A percentile compares a stretch with the other conserved stretches of the same genome.
Conservation (phyloP, 2,113 vertebrate genomes). For the Diadophis punctatus region DNA sequence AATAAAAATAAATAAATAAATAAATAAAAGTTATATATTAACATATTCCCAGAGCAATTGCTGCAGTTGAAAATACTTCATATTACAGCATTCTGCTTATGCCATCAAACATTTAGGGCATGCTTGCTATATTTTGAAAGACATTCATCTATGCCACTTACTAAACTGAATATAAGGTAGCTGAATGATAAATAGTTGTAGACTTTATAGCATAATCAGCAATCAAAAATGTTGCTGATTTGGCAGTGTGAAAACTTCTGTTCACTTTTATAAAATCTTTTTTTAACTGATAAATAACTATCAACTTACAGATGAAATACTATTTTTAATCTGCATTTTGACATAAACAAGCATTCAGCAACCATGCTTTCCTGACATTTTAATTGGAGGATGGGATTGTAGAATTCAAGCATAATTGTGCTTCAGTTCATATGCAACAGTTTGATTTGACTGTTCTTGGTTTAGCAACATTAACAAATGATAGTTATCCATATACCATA, state of each 20-base stretch:
- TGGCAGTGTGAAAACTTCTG: neutral
- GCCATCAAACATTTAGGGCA: conserved; percentile 3
- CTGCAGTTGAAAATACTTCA: conserved; percentile 18
- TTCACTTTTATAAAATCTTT: neutral
- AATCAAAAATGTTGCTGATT: conserved; percentile 11
- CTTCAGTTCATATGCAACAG: neutral
- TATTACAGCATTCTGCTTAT: conserved; percentile 42
- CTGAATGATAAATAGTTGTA: conserved; percentile 15
- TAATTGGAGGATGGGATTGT: neutral
- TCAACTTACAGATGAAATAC: neutral
- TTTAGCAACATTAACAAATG: neutral
- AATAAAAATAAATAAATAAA: no score
- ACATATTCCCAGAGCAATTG: conserved; percentile 19
- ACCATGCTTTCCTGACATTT: neutral
- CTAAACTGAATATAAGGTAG: neutral
- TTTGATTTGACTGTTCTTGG: neutral
- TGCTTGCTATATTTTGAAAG: neutral
- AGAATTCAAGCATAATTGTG: neutral
- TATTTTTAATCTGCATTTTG: neutral
- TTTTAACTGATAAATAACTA: neutral
- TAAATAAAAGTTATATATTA: neutral
- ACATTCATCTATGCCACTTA: neutral
- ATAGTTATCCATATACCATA: neutral
- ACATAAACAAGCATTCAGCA: neutral
- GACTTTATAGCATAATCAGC: neutral